phyloP scores from a whole-genome alignment of 2,797 vertebrate species.

The Agapornis canus region DNA sequence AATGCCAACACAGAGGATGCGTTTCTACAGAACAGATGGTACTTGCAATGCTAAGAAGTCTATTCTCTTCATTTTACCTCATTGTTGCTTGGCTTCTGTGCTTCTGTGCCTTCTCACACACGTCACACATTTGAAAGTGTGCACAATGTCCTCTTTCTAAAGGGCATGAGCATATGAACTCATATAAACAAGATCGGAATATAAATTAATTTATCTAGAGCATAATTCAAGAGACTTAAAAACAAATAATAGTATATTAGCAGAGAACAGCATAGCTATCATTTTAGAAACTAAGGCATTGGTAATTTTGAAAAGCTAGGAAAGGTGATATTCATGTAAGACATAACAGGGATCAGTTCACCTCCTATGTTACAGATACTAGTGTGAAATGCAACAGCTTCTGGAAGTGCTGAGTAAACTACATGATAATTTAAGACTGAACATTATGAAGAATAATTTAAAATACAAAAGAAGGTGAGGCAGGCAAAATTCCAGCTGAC shows the following conservation, averaged over 20 bases:
- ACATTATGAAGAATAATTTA: not conserved
- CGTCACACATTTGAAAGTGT: slow-evolving; percentile 70
- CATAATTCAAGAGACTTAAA: not conserved
- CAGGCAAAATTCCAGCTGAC: not conserved
- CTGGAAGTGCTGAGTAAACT: slow-evolving; percentile 29
- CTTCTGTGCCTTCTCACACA: slow-evolving; percentile 70
- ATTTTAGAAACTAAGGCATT: not conserved
- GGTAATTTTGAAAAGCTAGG: not conserved
- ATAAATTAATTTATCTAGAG: slow-evolving; percentile 40
- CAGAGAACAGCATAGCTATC: not conserved
- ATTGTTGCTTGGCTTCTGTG: slow-evolving; percentile 72
- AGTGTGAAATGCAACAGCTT: not conserved
- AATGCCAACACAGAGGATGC: slow-evolving; percentile 74
- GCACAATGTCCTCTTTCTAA: slow-evolving; percentile 68
- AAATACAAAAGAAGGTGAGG: not conserved
- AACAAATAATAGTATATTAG: not conserved
- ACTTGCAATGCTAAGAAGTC: slow-evolving; percentile 73
- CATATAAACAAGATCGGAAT: slow-evolving; percentile 56
- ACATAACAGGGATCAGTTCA: not conserved
- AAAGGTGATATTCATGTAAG: not conserved
- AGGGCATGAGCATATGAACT: slow-evolving; percentile 64
- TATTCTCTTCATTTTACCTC: slow-evolving; percentile 71
- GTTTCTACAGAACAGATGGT: slow-evolving; percentile 77
- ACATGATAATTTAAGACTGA: not conserved
- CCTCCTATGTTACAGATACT: not conserved